Evolutionary conservation across 2,797 vertebrate species (phyloP), one percentile per base, ranked within the genome.

Genomic region (Siniperca scherzeri): DNA sequence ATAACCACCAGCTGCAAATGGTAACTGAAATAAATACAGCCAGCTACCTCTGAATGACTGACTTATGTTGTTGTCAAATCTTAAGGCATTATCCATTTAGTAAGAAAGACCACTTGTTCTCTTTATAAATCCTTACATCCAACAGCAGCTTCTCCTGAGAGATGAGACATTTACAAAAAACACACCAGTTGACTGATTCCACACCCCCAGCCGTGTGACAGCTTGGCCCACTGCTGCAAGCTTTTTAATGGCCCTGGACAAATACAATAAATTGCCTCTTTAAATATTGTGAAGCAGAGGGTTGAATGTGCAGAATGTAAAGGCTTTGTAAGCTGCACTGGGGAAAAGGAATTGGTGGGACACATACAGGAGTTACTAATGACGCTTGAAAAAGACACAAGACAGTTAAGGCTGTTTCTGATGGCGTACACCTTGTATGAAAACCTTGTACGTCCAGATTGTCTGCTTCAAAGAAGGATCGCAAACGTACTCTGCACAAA

Each of bases 261-360:
- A 87, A 89, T 65, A n/a, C 70, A 70, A 68, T 52, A 60, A 83
- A 87, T 67, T 64, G 57, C 40, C 53, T 71, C 57, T 84, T 92
- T 86, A 74, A 88, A 86, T 87, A 78, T 62, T 68, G 79, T 69
- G 76, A 48, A 59, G 78, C 70, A 62, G 67, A 57, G 78, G 72
- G 80, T 77, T 73, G 80, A 80, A 86, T 74, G 72, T 80, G 81
- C 74, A 85, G 62, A 83, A 70, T 0, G 48, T 10, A 38, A 52
- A 74, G n/a, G 74, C 48, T 44, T 79, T 2, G 44, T 25, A 36
- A 62, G 30, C 53, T 30, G 52, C 10, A 42, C 19, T 4, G 0
- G 44, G 50, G 62, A 16, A 67, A 7, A 57, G 7, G 46, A 78
- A 66, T 2, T 2, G 3, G 38, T 0, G 14, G 12, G 61, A 59